Evolutionary conservation across 2,888 invertebrate species (phyloP), one percentile per base, ranked within the genome.

Genomic region (Idaea aversata): DNA sequence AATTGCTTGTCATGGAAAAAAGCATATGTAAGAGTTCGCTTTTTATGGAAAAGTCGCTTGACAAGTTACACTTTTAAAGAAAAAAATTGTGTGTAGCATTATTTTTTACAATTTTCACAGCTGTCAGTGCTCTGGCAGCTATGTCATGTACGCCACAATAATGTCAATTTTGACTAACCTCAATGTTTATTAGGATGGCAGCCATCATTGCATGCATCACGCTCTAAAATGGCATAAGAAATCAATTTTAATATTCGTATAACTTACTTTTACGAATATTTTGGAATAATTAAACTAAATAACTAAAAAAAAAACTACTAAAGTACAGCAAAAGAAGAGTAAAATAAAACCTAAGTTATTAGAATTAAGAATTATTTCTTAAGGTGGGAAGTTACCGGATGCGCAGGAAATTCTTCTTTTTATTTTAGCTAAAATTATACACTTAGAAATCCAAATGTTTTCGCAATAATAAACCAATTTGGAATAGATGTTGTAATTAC

Each of bases 171-270:
- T 83, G 81, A 91, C 91, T 91, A 86, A 91, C 91, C 92, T 92
- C 83, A 82, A 81, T 81, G 72, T 47, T 47, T 47, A 77, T 83
- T 84, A 89, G 88, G 90, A 88, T 88, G 91, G 86, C 89, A 81
- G 84, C 81, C 84, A 85, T 83, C 81, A 84, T 86, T 87, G 84
- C 90, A 90, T 91, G 90, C 90, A 88, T 93, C 92, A 93, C 90
- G 91, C 88, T 91, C 92, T 93, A 93, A 80, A 92, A 92, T 85
- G 13, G 47, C 47, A 47, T 85, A 86, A 84, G 80, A 87, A 70
- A 63, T 68, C 67, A 61, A 61, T 64, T 58, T 60, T 63, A 47
- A 47, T 4, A 47, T 47, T 47, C 5, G 47, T 13, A n/a, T n/a
- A 13, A 47, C 47, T 59, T 35, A 75, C 70, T 75, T 25, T 25